Evolutionary conservation across 1,140 invertebrate species (phyloP), one percentile per base, ranked within the genome.

Genomic region (Diabrotica virgifera): DNA sequence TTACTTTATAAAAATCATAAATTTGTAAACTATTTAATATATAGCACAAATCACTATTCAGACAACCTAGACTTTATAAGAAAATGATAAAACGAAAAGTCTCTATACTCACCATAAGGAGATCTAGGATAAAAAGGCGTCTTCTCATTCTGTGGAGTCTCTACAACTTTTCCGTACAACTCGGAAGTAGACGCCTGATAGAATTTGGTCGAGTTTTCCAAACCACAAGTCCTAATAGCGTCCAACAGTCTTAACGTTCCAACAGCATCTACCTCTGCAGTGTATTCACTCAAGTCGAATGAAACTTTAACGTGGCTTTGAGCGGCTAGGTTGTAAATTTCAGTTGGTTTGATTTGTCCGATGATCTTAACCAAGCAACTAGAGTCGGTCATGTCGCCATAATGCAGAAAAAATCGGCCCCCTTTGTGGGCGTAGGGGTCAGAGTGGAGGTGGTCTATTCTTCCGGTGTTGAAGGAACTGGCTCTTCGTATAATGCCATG

Each of bases 111-210:
- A 98, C 97, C 98, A 85, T 99, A 99, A 9, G 98, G 98, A n/a
- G 97, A 99, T 75, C 97, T 83, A 6, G 98, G 98, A 83, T 99
- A 99, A 80, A 99, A 99, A 5, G 97, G 97, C 5, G 98, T 99
- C 51, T 91, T 96, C 82, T 99, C 98, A 77, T 86, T 97, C 78
- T 99, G 98, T 5, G 98, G 97, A 56, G 94, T 91, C 83, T 99
- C 94, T 55, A 90, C 88, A 2, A 97, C 96, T 82, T 96, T 96
- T n/a, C 97, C 97, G 79, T 96, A 99, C 55, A 99, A 82, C 81
- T 99, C 98, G 37, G 96, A 98, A 0, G 97, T 99, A 0, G 96
- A 99, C 0, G 97, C 97, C 80, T 99, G 96, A 83, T 99, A 99
- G 80, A 99, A 98, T 74, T 87, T 90, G 0, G 97, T 91, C 51